These are phyloP conservation scores for Caracal caracal DNA, from an alignment of 2,113 vertebrate genomes.

Conservation along the genomic window DNA sequence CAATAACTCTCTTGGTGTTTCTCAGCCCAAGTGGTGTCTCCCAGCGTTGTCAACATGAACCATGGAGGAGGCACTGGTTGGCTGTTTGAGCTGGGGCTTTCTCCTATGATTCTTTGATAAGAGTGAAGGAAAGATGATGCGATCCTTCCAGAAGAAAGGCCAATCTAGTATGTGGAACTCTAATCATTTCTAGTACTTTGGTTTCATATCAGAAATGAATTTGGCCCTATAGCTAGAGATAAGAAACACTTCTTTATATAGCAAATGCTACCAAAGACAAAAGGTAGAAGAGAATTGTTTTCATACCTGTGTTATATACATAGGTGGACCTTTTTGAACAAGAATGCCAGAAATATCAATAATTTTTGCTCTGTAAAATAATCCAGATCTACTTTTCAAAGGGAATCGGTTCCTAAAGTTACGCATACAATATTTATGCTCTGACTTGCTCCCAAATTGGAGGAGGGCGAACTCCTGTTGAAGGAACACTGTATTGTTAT, in stretches of 20 bases:
- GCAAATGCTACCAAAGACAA: constrained; percentile 42
- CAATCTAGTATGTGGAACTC: not conserved
- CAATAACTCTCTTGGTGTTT: not conserved
- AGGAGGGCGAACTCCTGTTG: constrained; percentile 51
- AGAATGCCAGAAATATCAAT: constrained; percentile 43
- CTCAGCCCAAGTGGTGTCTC: not conserved
- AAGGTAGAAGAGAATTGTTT: not conserved
- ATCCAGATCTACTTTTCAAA: constrained; percentile 65
- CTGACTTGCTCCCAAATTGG: constrained; percentile 60
- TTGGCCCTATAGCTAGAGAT: not conserved
- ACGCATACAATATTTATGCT: constrained; percentile 27
- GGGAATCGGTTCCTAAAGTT: constrained; percentile 44
- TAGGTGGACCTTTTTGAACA: constrained; percentile 44
- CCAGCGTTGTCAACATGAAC: not conserved
- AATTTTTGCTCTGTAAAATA: constrained; percentile 47
- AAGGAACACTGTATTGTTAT: constrained; percentile 7
- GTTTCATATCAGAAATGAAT: constrained; percentile 23
- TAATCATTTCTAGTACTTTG: not conserved
- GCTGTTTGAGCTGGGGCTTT: not conserved
- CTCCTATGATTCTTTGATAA: constrained; percentile 49
- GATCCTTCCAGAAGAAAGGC: constrained; percentile 53
- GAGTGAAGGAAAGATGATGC: constrained; percentile 32
- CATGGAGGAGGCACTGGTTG: not conserved
- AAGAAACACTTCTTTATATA: not conserved
- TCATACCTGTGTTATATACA: not conserved